Evolutionary conservation across 2,113 vertebrate genomes (phyloP), one percentile per base, ranked within the genome.

Genomic region (Uropsilus gracilis): DNA sequence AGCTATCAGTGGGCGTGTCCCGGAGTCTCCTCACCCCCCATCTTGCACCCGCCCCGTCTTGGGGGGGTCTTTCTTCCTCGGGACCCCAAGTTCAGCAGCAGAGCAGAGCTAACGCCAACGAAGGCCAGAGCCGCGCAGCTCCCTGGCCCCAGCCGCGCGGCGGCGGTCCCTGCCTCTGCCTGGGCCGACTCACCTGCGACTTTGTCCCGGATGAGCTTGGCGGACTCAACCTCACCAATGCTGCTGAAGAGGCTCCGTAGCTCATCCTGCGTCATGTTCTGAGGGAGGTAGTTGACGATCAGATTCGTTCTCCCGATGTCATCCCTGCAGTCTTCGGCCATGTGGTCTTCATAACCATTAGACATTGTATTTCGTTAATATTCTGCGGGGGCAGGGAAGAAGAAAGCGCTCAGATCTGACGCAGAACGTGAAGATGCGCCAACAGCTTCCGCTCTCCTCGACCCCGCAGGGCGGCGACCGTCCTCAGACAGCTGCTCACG

Each of bases 321-420:
- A 32, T 99, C 99, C 97, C 99, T 99, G 96, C 98, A 98, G 96
- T 99, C 99, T 94, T 99, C 99, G 90, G 99, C 99, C 99, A 99
- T 99, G 99, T 99, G 99, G 97, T 99, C 99, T 98, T 99, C 99
- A 98, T 99, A 99, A 99, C 99, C 99, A 98, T 99, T 99, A 96
- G 99, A 99, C 99, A 99, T 99, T 97, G 94, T 97, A 97, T 97
- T 91, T 99, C 98, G 98, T 98, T 97, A 98, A 98, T 98, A 98
- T 99, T 98, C 99, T 99, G 98, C 46, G 96, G 94, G 80, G 16
- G 39, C 82, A 50, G 97, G 97, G 88, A 97, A 69, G 64, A 97
- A 53, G 0, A 86, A 53, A 39, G 48, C 8, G 17, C 66, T 81
- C 17, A 68, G 6, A 32, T 0, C n/a, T n/a, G n/a, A n/a, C 64